Conservation (phyloP, 2,113 vertebrate species). For the Amblyopsis rosae region DNA sequence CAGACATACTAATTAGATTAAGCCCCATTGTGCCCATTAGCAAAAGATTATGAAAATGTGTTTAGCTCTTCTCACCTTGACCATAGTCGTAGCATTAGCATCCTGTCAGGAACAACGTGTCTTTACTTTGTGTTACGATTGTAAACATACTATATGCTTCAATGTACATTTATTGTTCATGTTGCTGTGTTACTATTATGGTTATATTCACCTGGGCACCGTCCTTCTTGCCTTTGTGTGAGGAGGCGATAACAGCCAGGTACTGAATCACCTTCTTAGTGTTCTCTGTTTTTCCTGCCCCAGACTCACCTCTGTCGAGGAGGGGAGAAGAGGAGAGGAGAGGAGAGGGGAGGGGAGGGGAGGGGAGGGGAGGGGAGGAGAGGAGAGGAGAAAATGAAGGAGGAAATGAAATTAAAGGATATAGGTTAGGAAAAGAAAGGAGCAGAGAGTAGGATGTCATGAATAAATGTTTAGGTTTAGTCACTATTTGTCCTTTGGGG, state of each 20-base stretch:
- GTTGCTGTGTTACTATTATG: neutral
- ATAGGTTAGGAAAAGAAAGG: no score
- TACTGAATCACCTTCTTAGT: slow-evolving; percentile 99
- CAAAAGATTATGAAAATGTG: neutral
- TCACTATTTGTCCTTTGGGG: neutral
- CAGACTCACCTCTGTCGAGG: slow-evolving; percentile 91
- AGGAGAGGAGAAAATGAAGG: neutral
- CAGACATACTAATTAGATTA: neutral
- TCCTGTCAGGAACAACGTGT: slow-evolving; percentile 15
- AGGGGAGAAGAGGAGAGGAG: neutral
- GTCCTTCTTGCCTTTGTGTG: slow-evolving; percentile 89
- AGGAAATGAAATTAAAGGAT: no score
- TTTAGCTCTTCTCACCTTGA: slow-evolving; percentile 15
- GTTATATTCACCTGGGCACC: slow-evolving; percentile 62
- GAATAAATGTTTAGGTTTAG: no score
- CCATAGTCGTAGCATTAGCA: neutral
- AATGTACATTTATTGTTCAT: neutral
- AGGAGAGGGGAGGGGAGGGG: neutral
- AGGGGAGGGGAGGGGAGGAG: neutral
- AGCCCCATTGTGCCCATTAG: neutral
- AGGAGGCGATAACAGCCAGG: slow-evolving; percentile 91
- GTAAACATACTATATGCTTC: neutral
- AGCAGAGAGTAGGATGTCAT: neutral
- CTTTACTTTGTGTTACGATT: neutral
- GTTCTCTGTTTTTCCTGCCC: slow-evolving; percentile 97